Base-by-base conservation (phyloP, 2,888 invertebrate species). In the Melanophora roralis region DNA sequence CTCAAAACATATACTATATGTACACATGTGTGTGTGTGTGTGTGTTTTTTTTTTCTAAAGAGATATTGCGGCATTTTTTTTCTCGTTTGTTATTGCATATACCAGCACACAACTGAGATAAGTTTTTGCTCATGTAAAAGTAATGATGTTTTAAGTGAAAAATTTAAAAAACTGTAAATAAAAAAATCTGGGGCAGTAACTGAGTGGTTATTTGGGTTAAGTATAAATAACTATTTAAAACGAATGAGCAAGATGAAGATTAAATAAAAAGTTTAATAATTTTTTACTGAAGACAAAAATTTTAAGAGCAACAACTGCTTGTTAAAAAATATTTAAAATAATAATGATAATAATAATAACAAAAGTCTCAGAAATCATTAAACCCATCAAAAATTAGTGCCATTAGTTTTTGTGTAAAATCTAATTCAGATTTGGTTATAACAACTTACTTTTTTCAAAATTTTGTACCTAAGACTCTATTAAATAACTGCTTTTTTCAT, bases 71-170 rank as follows among this genome's bases (percentile, higher is more conserved):
- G 76, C 57, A 64, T 38, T 64, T 62, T 62, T 16, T 65, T 38
- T 47, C 21, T n/a, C 68, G 47, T 64, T 23, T 64, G 19, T n/a
- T n/a, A 21, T 45, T 45, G n/a, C 14, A 45, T 38, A 9, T 60
- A 53, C 60, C 38, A 38, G 32, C 47, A 49, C 14, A 32, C 8
- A 19, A n/a, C 73, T 59, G 51, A 67, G 34, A 27, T 64, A 55
- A 47, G 55, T 69, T 76, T 55, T 55, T 62, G 38, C 57, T 64
- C 69, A 64, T 64, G 62, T 62, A 62, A 55, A 62, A 76, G 49
- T 47, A 76, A 69, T 57, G 49, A 64, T 64, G 47, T 64, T 69
- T 76, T 57, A 76, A 69, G 62, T 57, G 57, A 64, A 67, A 76
- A 62, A 62, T 11, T 3, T 21, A 47, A 62, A 62, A n/a, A 47